Conservation (phyloP, 1,140 invertebrate species). For the Drosophila repletoides region DNA sequence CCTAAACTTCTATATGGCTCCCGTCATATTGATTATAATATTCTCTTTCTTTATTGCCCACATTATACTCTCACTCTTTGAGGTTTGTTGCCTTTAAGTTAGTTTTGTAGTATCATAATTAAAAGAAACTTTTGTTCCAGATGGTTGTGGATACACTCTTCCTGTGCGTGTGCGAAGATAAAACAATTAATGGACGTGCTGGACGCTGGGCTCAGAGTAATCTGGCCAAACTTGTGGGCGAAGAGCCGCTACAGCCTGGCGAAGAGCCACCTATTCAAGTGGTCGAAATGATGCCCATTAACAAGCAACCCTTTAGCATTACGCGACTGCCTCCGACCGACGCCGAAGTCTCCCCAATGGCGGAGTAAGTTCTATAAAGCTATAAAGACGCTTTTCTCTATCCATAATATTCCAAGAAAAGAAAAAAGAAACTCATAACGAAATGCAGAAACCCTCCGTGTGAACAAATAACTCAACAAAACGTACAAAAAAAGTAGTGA, state of each 20-base stretch:
- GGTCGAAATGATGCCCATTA: constrained; percentile 81
- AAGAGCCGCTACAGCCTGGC: constrained; percentile 79
- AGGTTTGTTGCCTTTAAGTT: constrained; percentile 85
- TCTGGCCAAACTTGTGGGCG: constrained; percentile 85
- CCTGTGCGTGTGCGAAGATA: constrained; percentile 96
- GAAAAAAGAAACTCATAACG: constrained; percentile 6
- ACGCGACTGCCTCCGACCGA: constrained; percentile 56
- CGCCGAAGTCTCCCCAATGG: constrained; percentile 64
- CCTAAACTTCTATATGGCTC: constrained; percentile 92
- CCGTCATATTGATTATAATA: constrained; percentile 92
- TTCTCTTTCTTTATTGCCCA: constrained; percentile 97
- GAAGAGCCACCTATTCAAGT: constrained; percentile 78
- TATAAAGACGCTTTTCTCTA: constrained; percentile 9
- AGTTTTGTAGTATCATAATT: background rate
- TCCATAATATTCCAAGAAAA: constrained; percentile 8
- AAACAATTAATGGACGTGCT: constrained; percentile 85
- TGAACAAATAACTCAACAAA: constrained; percentile 43
- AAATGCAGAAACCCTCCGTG: constrained; percentile 23
- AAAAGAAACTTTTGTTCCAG: constrained; percentile 83
- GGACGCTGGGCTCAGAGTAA: constrained; percentile 87
- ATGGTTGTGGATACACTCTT: constrained; percentile 97
- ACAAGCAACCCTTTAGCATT: constrained; percentile 80
- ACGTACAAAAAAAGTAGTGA: constrained; percentile 7
- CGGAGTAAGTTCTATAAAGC: constrained; percentile 33
- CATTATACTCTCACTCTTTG: constrained; percentile 95